Base-by-base conservation (phyloP, 2,888 invertebrate species). In the Andrena trimmerana region DNA sequence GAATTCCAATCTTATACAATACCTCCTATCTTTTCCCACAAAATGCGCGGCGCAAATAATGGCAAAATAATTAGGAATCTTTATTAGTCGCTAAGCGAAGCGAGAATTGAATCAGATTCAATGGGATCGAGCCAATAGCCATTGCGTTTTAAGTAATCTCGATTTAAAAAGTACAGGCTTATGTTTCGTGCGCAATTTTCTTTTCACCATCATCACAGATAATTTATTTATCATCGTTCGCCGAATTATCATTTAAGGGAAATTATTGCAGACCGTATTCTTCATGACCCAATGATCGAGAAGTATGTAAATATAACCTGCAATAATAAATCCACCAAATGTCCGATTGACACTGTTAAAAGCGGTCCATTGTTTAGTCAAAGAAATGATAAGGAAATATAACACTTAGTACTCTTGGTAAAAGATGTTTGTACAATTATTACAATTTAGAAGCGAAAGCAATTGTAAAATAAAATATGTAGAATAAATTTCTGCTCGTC, bases 281-380 rank as follows among this genome's bases (percentile, higher is more conserved):
- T 67, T 57, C 36, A 7, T 31, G 50, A 24, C 66, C 29, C 27
- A 42, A 20, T 36, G 2, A 29, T 50, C 20, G 31, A 62, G 57
- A 68, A 54, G 68, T 68, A 72, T 33, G 42, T 70, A 79, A 84
- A 70, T 70, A 84, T 84, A 84, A 84, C 84, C 84, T 80, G 52
- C 7, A 76, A 66, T 33, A 59, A 29, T 36, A 50, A 29, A 42
- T 16, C 42, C 16, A 75, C 20, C 16, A 73, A 59, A 59, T 7
- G 20, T 59, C 20, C 31, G 16, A 72, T 54, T 74, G 68, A 62
- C 60, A 67, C 6, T 0, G 42, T 36, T 27, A 60, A 50, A 42
- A 57, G 7, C 8, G 48, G 13, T 57, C 16, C 62, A 8, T 36
- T 42, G n/a, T 20, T 13, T 16, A 31, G 8, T 60, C 16, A 16